These are phyloP conservation scores for Neogobius melanostomus DNA, from an alignment of 2,113 vertebrate species.

Conservation along the genomic window DNA sequence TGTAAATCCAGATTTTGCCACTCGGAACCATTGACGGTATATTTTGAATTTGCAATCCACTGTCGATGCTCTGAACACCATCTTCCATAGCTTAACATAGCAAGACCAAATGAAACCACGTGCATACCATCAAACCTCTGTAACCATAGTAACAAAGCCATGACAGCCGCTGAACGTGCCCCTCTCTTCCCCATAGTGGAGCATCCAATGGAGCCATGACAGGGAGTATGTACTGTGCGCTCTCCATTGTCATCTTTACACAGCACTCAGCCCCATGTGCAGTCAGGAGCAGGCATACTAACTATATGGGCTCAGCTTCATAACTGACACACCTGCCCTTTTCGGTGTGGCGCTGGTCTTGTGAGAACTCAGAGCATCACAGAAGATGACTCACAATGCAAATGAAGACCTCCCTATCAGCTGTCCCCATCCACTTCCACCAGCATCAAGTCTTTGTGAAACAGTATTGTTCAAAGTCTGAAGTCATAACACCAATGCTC, in stretches of 20 bases:
- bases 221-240: neutral
- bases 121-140: constrained; percentile 24
- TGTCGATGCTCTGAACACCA: neutral
- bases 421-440: constrained; percentile 23
- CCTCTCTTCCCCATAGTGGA: constrained; percentile 1
- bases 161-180: constrained; percentile 28
- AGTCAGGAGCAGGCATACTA: constrained; percentile 1
- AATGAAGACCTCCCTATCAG: constrained; percentile 18
- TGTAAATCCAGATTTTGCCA: too few relatives aligned
- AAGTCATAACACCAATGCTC: too few relatives aligned
- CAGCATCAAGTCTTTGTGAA: neutral
- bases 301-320: neutral
- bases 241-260: neutral
- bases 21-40: too few relatives aligned
- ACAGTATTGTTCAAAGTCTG: neutral
- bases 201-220: too few relatives aligned
- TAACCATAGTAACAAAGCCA: constrained; percentile 49
- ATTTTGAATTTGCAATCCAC: too few relatives aligned
- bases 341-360: constrained; percentile 16
- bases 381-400: constrained; percentile 51
- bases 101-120: constrained; percentile 16
- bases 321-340: constrained; percentile 55
- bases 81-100: constrained; percentile 2
- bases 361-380: constrained; percentile 37
- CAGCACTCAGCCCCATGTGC: neutral